Base-by-base conservation (phyloP, 2,797 vertebrate species). In the Tokudaia muenninki region DNA sequence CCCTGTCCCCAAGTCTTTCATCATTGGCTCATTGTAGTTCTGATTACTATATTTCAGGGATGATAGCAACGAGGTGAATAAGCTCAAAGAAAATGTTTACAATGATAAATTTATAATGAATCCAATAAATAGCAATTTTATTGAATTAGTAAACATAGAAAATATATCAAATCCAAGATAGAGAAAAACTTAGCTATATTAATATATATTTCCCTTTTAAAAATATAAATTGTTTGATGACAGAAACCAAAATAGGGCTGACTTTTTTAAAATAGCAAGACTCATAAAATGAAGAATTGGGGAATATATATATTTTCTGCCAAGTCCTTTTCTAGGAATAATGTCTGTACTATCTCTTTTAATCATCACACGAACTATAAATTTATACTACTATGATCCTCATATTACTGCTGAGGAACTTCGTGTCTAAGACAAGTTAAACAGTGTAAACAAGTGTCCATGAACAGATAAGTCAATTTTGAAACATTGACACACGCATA, bases 61-160 rank as follows among this genome's bases (percentile, higher is more conserved):
- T 86, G 84, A 92, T 3, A 61, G 16, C 52, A 92, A 70, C 34
- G 90, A 95, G 37, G 19, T 91, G 29, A 75, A 96, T 72, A 90
- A 96, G 31, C 55, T 72, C 59, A 91, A 92, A 29, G 61, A 88
- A 93, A 97, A 95, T 82, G 47, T 65, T 87, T 95, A 37, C 80
- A 90, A 90, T 87, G 16, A 22, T 89, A 95, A 86, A 80, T 70
- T 84, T 89, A 63, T 4, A 86, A 74, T 44, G 90, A 90, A 84
- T 87, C 78, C 90, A 96, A 93, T 87, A 41, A 92, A 93, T 50
- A 90, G 44, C 61, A 97, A 92, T 17, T 80, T 83, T 59, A 94
- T 74, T 75, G 29, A 81, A 90, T 91, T 88, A 96, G 29, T 89
- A 92, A 83, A 83, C 19, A 55, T 65, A 96, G 61, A 88, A 75